These are phyloP conservation scores for Phoeniculus purpureus DNA, from an alignment of 2,797 vertebrate species.

Conservation along the genomic window DNA sequence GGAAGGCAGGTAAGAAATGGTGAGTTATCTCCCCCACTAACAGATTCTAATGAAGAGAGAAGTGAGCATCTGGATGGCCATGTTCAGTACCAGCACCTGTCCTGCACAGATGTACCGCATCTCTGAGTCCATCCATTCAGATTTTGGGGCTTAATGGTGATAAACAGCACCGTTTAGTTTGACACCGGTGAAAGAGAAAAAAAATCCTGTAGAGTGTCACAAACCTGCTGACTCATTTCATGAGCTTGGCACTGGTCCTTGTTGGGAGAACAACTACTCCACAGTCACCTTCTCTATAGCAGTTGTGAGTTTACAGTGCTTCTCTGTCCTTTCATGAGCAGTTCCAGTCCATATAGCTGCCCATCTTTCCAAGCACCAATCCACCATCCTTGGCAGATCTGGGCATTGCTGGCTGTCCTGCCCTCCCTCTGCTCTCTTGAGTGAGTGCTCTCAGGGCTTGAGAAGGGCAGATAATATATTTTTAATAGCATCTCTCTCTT, in stretches of 20 bases:
- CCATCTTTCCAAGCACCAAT: background rate
- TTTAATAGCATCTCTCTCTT: background rate
- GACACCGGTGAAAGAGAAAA: background rate
- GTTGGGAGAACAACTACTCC: background rate
- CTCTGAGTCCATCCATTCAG: background rate
- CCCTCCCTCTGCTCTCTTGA: background rate
- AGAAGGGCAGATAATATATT: background rate
- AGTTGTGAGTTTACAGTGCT: background rate
- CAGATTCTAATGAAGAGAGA: background rate
- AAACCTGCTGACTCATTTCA: background rate
- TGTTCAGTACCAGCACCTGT: background rate
- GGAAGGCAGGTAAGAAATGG: background rate
- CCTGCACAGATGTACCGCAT: background rate
- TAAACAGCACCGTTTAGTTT: background rate
- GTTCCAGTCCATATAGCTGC: background rate
- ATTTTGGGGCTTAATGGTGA: background rate
- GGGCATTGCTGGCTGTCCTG: fast-evolving
- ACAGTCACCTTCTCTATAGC: background rate
- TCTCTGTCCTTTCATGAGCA: background rate
- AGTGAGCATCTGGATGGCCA: background rate
- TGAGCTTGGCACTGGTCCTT: background rate
- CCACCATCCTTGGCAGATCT: background rate
- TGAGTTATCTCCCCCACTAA: background rate
- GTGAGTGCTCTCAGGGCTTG: background rate
- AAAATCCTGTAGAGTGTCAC: background rate